These are phyloP conservation scores for Scleropages formosus DNA, from an alignment of 2,797 vertebrate genomes.

Conservation along the genomic window DNA sequence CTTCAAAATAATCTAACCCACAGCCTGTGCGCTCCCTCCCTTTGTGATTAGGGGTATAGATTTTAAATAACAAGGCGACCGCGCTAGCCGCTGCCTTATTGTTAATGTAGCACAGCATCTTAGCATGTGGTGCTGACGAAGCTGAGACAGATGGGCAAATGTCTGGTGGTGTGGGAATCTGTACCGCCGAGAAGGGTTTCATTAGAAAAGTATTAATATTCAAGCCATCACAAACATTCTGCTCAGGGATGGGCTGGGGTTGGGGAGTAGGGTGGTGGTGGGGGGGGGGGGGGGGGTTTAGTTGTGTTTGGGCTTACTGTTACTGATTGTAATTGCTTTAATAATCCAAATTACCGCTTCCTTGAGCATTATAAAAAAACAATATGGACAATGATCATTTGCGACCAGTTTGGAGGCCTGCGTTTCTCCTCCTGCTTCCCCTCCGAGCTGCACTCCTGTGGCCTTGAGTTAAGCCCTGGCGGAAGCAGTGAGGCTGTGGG, in stretches of 20 bases:
- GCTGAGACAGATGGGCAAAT: conserved; percentile 55
- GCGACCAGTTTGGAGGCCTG: conserved; percentile 1
- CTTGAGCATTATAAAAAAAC: conserved; percentile 17
- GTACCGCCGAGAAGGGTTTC: conserved; percentile 47
- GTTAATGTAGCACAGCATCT: conserved; percentile 30
- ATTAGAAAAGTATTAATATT: conserved; percentile 51
- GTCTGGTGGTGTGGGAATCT: conserved; percentile 57
- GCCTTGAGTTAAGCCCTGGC: conserved; percentile 11
- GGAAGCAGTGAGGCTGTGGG: neutral
- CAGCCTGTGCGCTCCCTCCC: neutral
- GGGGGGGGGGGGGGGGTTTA: neutral
- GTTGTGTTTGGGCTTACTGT: neutral
- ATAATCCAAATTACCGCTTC: conserved; percentile 33
- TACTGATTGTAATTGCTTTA: conserved; percentile 29
- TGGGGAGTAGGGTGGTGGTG: neutral
- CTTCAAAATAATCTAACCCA: conserved; percentile 18
- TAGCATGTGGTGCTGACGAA: conserved; percentile 25
- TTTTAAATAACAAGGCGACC: conserved; percentile 17
- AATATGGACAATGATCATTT: neutral
- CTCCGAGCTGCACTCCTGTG: neutral
- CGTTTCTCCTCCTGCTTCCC: neutral
- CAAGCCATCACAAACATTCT: conserved; percentile 31
- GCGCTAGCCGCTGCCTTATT: conserved; percentile 22
- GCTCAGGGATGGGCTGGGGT: neutral
- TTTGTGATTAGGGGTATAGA: conserved; percentile 27